Base-by-base conservation (phyloP, 2,113 vertebrate genomes). In the Callorhinus ursinus region DNA sequence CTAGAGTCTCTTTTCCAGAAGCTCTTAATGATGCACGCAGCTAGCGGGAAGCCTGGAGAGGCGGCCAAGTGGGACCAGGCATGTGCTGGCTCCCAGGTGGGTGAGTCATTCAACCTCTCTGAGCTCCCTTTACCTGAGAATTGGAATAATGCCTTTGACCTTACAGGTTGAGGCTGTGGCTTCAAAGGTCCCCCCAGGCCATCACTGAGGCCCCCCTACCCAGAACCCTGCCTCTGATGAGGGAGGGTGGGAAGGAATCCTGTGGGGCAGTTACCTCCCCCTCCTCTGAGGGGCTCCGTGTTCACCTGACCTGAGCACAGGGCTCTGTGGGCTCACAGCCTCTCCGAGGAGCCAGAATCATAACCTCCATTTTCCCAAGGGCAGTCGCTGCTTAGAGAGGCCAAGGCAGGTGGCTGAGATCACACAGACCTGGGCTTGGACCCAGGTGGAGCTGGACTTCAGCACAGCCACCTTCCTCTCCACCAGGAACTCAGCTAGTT, bases 51-150 rank as follows among this genome's bases (percentile, higher is more conserved):
- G 28, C 19, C 22, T 49, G 15, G 57, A n/a, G 31, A 28, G 46
- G 49, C 0, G 0, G 76, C 42, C 7, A 4, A n/a, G 39, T 8
- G 9, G 33, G 59, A 22, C 81, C 28, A 10, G 63, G 59, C 9
- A 69, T 82, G 26, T 14, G 69, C 42, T n/a, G 14, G 21, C 18
- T 65, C 31, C 42, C 5, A 3, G 42, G 71, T 0, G 31, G n/a
- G n/a, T 3, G 33, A 49, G 15, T 59, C 42, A 28, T 14, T 51
- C 33, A 31, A 14, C 14, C 59, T 87, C 90, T 72, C 61, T 14
- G 61, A 71, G 74, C 39, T 57, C 65, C 36, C 65, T 95, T 36
- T 15, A 14, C 26, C 33, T 89, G 31, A 77, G 53, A 95, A 51
- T 8, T 5, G n/a, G 33, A 83, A 12, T 18, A 84, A 12, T 19